phyloP scores from a whole-genome alignment of 2,797 vertebrate species.

The Lutjanus campechanus region DNA sequence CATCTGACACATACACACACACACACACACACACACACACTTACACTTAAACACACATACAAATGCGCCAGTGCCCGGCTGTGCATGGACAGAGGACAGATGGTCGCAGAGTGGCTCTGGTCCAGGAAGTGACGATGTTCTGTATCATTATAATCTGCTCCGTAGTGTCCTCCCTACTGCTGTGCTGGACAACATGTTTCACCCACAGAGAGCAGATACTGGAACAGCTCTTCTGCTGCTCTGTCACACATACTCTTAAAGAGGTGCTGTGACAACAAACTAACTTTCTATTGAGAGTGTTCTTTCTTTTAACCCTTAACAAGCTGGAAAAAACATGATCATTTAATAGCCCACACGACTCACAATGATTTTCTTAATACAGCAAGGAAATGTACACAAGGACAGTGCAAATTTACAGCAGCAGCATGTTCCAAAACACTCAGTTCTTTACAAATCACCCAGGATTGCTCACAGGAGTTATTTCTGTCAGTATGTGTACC shows the following conservation, averaged over 20 bases:
- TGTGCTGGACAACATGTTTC: slow-evolving; percentile 85
- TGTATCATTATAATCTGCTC: slow-evolving; percentile 87
- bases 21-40: slow-evolving; percentile 39
- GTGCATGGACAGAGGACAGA: slow-evolving; percentile 85
- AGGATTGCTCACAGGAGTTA: slow-evolving; percentile 17
- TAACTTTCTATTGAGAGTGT: slow-evolving; percentile 23
- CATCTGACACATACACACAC: slow-evolving; percentile 23
- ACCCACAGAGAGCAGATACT: slow-evolving; percentile 80
- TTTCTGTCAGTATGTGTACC: slow-evolving; percentile 26
- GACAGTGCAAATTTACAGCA: slow-evolving; percentile 11
- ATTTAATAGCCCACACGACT: slow-evolving; percentile 1
- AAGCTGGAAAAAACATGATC: neutral
- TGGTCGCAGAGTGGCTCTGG: slow-evolving; percentile 79
- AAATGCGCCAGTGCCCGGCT: slow-evolving; percentile 63
- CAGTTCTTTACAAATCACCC: slow-evolving; percentile 29
- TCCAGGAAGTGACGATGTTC: slow-evolving; percentile 84
- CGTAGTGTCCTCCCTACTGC: slow-evolving; percentile 80
- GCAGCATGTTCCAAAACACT: neutral
- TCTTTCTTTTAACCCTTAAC: slow-evolving; percentile 35
- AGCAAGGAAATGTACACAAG: slow-evolving; percentile 2
- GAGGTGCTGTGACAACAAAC: slow-evolving; percentile 53
- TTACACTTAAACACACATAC: slow-evolving; percentile 32
- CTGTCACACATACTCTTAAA: slow-evolving; percentile 59
- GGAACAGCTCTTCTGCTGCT: slow-evolving; percentile 71
- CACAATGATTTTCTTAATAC: slow-evolving; percentile 1